Evolutionary conservation across 1,140 invertebrate species (phyloP).

Genomic region (Drosophila elegans): DNA sequence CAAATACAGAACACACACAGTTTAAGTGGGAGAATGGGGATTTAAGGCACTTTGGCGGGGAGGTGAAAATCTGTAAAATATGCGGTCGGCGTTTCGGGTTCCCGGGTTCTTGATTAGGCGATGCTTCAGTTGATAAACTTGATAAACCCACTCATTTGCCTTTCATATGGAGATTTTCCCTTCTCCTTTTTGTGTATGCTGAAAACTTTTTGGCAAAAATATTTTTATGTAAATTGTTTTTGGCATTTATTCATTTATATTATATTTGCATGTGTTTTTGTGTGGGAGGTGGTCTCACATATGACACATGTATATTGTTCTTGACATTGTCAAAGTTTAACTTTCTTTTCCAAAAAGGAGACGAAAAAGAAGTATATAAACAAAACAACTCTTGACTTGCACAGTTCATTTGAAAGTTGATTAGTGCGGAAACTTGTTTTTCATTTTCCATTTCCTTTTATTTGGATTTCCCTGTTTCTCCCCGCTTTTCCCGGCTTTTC

Average conservation of each 20-base stretch:
- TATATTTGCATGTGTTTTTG: conserved; percentile 36
- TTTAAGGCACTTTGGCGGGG: conserved; percentile 4
- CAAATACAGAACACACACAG: conserved; percentile 34
- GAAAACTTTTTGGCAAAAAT: conserved; percentile 77
- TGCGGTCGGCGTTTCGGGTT: conserved; percentile 74
- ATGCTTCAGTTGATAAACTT: conserved; percentile 79
- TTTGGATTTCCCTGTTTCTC: conserved; percentile 1
- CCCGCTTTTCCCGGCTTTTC: too few species aligned
- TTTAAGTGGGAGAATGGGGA: background rate
- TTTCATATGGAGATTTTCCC: conserved; percentile 75
- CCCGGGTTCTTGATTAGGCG: conserved; percentile 74
- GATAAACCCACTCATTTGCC: conserved; percentile 33
- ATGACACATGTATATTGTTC: conserved; percentile 43
- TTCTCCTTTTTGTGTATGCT: conserved; percentile 17
- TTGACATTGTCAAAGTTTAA: conserved; percentile 78
- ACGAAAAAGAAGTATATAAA: background rate
- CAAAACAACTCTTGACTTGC: conserved; percentile 21
- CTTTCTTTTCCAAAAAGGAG: conserved; percentile 52
- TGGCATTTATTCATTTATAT: conserved; percentile 80
- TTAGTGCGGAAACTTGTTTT: conserved; percentile 54
- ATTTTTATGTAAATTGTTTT: conserved; percentile 81
- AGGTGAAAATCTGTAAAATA: conserved; percentile 71
- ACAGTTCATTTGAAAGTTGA: conserved; percentile 60
- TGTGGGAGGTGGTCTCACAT: conserved; percentile 8
- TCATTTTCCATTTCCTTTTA: conserved; percentile 14